Base-by-base conservation (phyloP, 1,140 invertebrate species). In the Bombus haemorrhoidalis region DNA sequence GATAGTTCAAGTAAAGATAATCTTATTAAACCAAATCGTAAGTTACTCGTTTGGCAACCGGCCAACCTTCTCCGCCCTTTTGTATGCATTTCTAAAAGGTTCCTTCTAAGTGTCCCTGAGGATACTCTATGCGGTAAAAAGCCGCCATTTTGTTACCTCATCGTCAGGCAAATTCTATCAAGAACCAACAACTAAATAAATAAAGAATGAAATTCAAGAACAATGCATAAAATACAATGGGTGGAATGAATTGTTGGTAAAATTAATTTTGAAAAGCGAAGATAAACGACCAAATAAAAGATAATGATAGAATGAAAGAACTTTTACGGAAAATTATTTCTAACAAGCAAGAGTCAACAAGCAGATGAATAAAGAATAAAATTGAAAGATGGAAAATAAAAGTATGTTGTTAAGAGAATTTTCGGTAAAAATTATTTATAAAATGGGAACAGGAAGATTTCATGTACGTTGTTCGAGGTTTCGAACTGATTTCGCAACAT, bases 11-110 rank as follows among this genome's bases (percentile, higher is more conserved):
- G 53, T 18, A 32, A 25, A 73, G 39, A 85, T 81, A 85, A 81
- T 85, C 74, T 80, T 81, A 85, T 73, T 85, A 81, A 37, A 53
- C 64, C 39, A 53, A 53, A 71, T 85, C 77, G 22, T 85, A 66
- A 85, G 69, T 81, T 79, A 73, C 57, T 81, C 59, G 53, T 53
- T 73, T 64, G 83, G 77, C 77, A 28, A 22, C 3, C 18, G 18
- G 57, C 77, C 77, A 85, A 73, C 32, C 39, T 25, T 10, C 28
- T 66, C 32, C 43, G 4, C 32, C 66, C 25, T 62, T 68, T 73
- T 74, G 41, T 73, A n/a, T 37, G 57, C 57, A 41, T 64, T 77
- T 22, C 28, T 25, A 32, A 78, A 81, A 66, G 5, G 59, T 37
- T 59, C 32, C 64, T 12, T 43, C 32, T 47, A 41, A 34, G 25